phyloP scores from a whole-genome alignment of 2,797 vertebrate genomes.

The Catostomus latipinnis region DNA sequence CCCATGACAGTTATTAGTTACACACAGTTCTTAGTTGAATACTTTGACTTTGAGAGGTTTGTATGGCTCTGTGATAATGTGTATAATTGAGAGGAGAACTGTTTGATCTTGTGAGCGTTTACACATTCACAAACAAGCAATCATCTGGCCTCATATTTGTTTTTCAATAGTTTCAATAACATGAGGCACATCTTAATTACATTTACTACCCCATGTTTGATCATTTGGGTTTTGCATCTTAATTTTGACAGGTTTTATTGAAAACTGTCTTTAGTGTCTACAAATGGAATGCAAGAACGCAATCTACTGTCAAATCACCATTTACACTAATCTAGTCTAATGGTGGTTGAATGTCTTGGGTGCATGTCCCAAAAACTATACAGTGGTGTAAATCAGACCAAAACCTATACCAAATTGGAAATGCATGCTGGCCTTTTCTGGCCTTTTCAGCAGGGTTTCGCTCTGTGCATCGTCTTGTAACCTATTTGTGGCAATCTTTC shows the following conservation, averaged over 20 bases:
- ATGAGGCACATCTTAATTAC: slow-evolving; percentile 24
- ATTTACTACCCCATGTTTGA: slow-evolving; percentile 11
- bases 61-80: not conserved
- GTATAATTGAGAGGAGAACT: not conserved
- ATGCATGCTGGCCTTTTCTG: too few species aligned
- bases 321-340: not conserved
- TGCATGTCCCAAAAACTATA: not conserved
- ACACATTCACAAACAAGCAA: not conserved
- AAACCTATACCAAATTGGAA: too few species aligned
- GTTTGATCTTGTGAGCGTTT: slow-evolving; percentile 6
- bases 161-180: slow-evolving; percentile 2
- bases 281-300: not conserved
- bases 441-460: too few species aligned
- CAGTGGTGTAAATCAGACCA: not conserved
- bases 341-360: not conserved
- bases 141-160: not conserved
- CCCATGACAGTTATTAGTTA: not conserved
- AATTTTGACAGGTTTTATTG: not conserved
- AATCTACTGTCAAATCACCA: not conserved
- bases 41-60: slow-evolving; percentile 8
- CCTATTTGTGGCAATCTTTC: not conserved
- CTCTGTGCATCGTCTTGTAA: too few species aligned
- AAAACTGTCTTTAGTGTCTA: slow-evolving; percentile 1
- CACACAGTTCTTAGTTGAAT: not conserved
- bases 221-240: not conserved